Percentiles rank a stretch among this genome's conserved stretches.
phyloP scores from a whole-genome alignment of 2,113 vertebrate species.

The Donacobius atricapilla region DNA sequence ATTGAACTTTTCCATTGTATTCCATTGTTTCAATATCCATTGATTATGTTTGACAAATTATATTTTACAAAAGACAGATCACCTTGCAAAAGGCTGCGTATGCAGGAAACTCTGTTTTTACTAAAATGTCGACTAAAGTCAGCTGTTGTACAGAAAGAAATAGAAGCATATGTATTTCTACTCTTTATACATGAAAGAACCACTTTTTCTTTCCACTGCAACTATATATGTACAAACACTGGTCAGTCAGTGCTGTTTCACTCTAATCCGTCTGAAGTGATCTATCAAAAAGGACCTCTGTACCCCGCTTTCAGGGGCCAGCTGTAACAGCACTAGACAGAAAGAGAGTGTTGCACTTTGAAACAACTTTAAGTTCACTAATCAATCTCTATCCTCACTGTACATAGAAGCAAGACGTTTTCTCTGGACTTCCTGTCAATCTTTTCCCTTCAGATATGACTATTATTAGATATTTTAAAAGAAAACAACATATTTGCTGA shows the following conservation, averaged over 20 bases:
- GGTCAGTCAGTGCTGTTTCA: background rate
- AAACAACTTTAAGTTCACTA: background rate
- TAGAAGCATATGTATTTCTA: background rate
- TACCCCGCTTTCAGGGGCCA: background rate
- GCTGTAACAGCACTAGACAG: background rate
- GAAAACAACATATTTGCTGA: background rate
- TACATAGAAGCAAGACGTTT: background rate
- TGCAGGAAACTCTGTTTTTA: background rate
- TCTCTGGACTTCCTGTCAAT: accelerated
- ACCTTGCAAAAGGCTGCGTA: accelerated
- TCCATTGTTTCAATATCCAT: background rate
- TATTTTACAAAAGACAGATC: background rate
- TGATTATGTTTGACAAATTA: background rate
- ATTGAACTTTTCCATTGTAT: background rate
- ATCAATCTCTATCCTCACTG: background rate
- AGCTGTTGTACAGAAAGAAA: background rate
- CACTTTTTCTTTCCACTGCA: background rate
- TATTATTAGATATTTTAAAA: background rate
- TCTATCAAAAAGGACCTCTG: background rate
- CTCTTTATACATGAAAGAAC: background rate
- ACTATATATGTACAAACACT: too few species aligned
- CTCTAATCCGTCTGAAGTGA: background rate
- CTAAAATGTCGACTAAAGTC: background rate
- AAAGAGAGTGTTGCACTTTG: background rate
- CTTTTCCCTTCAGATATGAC: background rate